Percentiles rank a stretch among this genome's conserved stretches.
Evolutionary conservation across 2,888 invertebrate species (phyloP).

Genomic region (Rugalucina vietnamica): DNA sequence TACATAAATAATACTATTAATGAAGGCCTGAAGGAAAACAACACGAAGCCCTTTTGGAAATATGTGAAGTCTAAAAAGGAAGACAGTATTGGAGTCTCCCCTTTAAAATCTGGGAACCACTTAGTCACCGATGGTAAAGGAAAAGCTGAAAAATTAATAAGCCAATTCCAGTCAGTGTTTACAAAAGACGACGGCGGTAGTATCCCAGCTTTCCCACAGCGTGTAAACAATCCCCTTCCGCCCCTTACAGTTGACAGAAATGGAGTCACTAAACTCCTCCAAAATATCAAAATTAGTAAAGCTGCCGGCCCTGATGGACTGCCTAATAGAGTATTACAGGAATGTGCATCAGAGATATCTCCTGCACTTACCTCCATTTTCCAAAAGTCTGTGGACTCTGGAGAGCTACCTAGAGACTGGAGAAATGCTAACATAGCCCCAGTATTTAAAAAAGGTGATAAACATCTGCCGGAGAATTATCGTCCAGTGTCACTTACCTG

Average conservation of each 20-base stretch:
- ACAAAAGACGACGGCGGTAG: constrained; percentile 4
- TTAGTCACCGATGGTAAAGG: constrained; percentile 31
- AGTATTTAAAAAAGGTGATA: constrained; percentile 28
- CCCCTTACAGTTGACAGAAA: not conserved
- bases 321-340: constrained; percentile 44
- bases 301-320: constrained; percentile 48
- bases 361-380: constrained; percentile 41
- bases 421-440: constrained; percentile 30
- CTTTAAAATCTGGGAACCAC: constrained; percentile 16
- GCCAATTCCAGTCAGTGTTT: constrained; percentile 41
- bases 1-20: constrained; percentile 17
- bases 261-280: not conserved
- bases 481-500: too few species aligned
- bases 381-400: constrained; percentile 37
- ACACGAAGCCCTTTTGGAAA: constrained; percentile 34
- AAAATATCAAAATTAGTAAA: constrained; percentile 22
- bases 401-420: constrained; percentile 54
- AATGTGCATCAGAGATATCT: constrained; percentile 47
- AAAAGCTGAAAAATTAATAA: constrained; percentile 32
- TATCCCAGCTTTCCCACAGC: not conserved
- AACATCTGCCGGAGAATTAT: constrained; percentile 16
- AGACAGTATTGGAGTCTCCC: constrained; percentile 19
- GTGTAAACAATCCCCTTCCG: not conserved
- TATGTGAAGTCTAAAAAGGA: constrained; percentile 28
- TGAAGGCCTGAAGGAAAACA: constrained; percentile 34